These are phyloP conservation scores for Mnemiopsis leidyi DNA, from an alignment of 37 sponge, comb jelly and placozoan species.

Conservation along the genomic window DNA sequence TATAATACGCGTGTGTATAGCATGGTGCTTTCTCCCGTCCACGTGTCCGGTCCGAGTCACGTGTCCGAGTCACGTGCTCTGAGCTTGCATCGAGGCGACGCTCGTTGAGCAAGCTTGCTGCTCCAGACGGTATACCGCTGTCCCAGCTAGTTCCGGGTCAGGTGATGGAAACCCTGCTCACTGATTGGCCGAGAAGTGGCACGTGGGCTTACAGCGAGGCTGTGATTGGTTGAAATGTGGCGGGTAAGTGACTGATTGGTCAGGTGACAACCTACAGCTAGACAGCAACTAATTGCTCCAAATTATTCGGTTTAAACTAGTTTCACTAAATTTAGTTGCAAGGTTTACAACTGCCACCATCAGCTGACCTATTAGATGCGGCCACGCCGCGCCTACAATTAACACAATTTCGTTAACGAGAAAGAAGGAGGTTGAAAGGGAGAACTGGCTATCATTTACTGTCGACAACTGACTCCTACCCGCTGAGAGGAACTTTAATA, in stretches of 20 bases:
- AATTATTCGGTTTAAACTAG: neutral
- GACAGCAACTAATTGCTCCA: neutral
- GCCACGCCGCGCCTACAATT: neutral
- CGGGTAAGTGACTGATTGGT: neutral
- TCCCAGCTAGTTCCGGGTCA: neutral
- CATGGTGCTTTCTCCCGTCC: neutral
- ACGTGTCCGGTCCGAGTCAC: neutral
- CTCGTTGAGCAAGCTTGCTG: neutral
- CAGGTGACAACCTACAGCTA: neutral
- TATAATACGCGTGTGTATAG: neutral
- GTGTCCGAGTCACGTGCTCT: neutral
- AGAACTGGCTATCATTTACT: neutral
- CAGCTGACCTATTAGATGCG: neutral
- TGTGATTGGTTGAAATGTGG: neutral
- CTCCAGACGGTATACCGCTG: neutral
- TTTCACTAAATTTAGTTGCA: neutral
- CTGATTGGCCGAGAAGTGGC: too few species aligned
- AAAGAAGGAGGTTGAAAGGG: neutral
- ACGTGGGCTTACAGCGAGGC: too few species aligned
- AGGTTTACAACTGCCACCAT: neutral
- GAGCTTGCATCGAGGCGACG: neutral
- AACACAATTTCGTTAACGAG: neutral
- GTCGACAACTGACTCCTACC: too few species aligned
- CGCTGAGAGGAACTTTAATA: too few species aligned
- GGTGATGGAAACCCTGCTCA: neutral